Evolutionary conservation across 1,140 invertebrate species (phyloP).

Genomic region (Glossosoma conforme): DNA sequence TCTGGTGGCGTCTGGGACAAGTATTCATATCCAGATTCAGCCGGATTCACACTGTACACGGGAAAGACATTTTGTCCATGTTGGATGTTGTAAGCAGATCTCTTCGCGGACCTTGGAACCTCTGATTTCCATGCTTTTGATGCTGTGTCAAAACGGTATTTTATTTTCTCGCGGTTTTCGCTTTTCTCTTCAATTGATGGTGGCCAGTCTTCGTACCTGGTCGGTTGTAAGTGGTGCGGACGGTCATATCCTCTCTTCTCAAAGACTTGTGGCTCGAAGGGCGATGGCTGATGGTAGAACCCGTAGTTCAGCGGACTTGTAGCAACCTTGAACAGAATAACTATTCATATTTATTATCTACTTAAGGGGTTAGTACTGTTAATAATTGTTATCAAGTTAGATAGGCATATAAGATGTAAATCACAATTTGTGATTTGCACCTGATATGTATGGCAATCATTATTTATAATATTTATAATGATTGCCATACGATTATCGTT

Average conservation of each 20-base stretch:
- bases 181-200: constrained; percentile 9
- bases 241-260: constrained; percentile 40
- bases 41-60: constrained; percentile 17
- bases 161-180: constrained; percentile 16
- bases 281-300: constrained; percentile 39
- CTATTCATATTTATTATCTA: constrained; percentile 38
- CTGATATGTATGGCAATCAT: too few species aligned
- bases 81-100: constrained; percentile 8
- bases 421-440: too few species aligned
- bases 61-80: constrained; percentile 20
- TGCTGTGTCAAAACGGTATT: constrained; percentile 26
- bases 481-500: too few species aligned
- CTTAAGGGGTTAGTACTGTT: too few species aligned
- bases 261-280: constrained; percentile 36
- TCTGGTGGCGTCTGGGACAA: too few species aligned
- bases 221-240: constrained; percentile 24
- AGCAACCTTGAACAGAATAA: constrained; percentile 51
- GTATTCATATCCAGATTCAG: too few species aligned
- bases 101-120: constrained; percentile 8
- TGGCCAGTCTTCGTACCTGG: constrained; percentile 11
- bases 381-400: too few species aligned
- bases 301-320: constrained; percentile 49
- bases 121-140: constrained; percentile 24
- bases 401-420: too few species aligned
- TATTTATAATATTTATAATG: too few species aligned